Conservation (phyloP, 2,113 vertebrate genomes). For the Riparia riparia region DNA sequence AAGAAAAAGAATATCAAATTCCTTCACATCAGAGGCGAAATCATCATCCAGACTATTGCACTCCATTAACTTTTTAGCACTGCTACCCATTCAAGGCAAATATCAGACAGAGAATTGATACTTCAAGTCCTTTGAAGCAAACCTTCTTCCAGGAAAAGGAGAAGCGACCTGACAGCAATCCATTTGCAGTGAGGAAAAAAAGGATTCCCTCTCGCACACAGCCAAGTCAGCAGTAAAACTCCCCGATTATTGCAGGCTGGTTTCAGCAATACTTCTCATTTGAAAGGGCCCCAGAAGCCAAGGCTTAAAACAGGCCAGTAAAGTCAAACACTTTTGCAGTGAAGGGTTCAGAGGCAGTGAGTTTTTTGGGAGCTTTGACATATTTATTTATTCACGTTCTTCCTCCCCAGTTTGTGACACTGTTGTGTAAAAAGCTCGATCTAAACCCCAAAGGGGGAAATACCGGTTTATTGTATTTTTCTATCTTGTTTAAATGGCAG, state of each 20-base stretch:
- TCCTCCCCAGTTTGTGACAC: not conserved
- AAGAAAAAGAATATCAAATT: not conserved
- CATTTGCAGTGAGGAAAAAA: not conserved
- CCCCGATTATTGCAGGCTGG: not conserved
- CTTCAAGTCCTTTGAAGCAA: not conserved
- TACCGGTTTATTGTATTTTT: not conserved
- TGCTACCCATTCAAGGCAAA: not conserved
- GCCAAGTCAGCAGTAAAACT: not conserved
- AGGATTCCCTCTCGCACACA: not conserved
- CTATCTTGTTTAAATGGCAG: not conserved
- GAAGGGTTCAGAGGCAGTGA: not conserved
- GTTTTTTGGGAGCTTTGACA: not conserved
- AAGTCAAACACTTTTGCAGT: not conserved
- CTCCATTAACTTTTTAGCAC: constrained; percentile 8
- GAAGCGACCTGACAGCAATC: not conserved
- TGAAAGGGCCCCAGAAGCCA: not conserved
- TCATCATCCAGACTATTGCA: not conserved
- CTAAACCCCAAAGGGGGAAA: not conserved
- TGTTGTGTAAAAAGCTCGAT: not conserved
- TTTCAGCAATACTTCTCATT: not conserved
- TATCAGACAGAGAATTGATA: not conserved
- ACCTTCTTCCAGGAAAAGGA: not conserved
- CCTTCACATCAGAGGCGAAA: constrained; percentile 8
- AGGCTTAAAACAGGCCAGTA: not conserved
- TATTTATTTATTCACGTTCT: not conserved